Base-by-base conservation (phyloP, 37 sponge, comb jelly and placozoan genomes). In the Haliclona indistincta region DNA sequence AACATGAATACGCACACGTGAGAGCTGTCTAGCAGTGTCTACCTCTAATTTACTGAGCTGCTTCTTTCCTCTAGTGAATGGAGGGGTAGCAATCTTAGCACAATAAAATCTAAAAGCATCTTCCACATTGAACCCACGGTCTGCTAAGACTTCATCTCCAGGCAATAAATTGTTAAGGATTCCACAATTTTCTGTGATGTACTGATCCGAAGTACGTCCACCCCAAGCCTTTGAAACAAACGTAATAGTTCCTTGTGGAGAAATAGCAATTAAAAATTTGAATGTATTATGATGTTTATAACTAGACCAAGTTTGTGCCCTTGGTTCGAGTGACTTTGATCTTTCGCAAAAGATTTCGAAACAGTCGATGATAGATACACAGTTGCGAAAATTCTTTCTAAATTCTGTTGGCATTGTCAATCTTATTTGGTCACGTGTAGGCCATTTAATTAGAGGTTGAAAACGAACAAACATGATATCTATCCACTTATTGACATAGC, bases 251-350 rank as follows among this genome's bases (percentile, higher is more conserved):
- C 81, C 71, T 28, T 20, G 11, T 37, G 81, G 81, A 11, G 81
- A 54, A 60, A 80, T 80, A 0, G 56, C 71, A 4, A 80, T 54
- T 15, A 80, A 36, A 80, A 71, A 80, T 54, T 80, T 80, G 7
- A 71, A 47, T 19, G 81, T 80, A 35, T 80, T 80, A 38, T 67
- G 70, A 11, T 44, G 13, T 36, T 54, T 67, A 51, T 76, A 77
- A 32, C 38, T 77, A 52, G 82, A 81, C 22, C 60, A 81, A 5
- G 82, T 73, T 0, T 80, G 49, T 4, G 38, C 29, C 34, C 73
- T 32, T 5, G 71, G 72, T 19, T 32, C 39, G 34, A 45, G 34
- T 22, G 11, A 19, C 4, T 56, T 49, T 20, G 81, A 72, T 7
- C 25, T 56, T 11, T 80, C 71, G 40, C 56, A 60, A 36, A 68